Evolutionary conservation across 2,113 vertebrate genomes (phyloP).

Genomic region (Phodopus roborovskii): DNA sequence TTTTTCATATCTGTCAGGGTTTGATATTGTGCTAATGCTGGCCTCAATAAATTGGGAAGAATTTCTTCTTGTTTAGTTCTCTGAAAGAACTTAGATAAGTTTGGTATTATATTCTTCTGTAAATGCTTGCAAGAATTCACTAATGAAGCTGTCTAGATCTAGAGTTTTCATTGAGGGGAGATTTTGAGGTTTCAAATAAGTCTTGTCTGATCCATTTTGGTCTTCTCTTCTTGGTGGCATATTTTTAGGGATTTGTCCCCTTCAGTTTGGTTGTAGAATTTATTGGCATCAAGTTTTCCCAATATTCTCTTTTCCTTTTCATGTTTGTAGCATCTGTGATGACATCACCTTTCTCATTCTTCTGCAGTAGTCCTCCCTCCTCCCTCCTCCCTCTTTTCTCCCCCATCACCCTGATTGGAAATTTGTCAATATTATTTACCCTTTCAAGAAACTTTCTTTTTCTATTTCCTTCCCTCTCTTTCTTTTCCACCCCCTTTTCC

Average conservation of each 20-base stretch:
- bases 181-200: not conserved
- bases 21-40: not conserved
- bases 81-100: not conserved
- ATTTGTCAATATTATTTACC: not conserved
- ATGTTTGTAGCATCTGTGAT: not conserved
- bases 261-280: slow-evolving; percentile 44
- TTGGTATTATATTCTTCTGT: not conserved
- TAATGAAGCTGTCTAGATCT: not conserved
- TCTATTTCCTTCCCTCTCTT: not conserved
- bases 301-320: not conserved
- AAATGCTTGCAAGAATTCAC: not conserved
- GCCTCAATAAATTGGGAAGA: not conserved
- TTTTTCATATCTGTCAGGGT: not conserved
- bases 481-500: no score
- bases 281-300: slow-evolving; percentile 48
- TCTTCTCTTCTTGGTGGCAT: not conserved
- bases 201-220: not conserved
- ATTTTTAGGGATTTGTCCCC: slow-evolving; percentile 17
- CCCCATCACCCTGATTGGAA: not conserved
- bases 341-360: not conserved
- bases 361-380: not conserved
- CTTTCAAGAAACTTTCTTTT: slow-evolving; percentile 2
- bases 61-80: not conserved
- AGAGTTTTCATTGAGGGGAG: not conserved
- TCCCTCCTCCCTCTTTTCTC: not conserved